phyloP scores from a whole-genome alignment of 2,113 vertebrate species.

The Oryzias curvinotus region DNA sequence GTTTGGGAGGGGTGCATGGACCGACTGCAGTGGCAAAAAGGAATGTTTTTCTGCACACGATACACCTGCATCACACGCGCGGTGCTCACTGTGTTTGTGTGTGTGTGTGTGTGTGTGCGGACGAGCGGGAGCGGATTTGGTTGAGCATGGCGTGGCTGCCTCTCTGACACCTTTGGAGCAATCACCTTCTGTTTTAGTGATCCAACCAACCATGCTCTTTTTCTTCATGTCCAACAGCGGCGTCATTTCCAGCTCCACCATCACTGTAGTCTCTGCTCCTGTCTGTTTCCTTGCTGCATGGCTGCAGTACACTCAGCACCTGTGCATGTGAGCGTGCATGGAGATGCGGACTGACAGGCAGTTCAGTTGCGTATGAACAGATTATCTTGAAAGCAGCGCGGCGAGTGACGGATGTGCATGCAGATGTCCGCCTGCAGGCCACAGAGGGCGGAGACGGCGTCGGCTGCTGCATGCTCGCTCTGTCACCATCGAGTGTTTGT shows the following conservation, averaged over 20 bases:
- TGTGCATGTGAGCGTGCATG: background rate
- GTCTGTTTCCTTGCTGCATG: constrained; percentile 50
- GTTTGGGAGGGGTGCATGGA: constrained; percentile 66
- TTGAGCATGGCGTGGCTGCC: constrained; percentile 65
- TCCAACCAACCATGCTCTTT: constrained; percentile 53
- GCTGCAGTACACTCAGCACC: constrained; percentile 20
- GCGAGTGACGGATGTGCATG: constrained; percentile 52
- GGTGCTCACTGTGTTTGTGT: constrained; percentile 37
- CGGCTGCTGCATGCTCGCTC: constrained; percentile 17
- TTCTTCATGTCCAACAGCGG: constrained; percentile 47
- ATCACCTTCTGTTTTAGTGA: constrained; percentile 52
- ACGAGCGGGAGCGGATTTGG: constrained; percentile 38
- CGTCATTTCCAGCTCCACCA: constrained; percentile 40
- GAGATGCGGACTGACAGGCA: constrained; percentile 20
- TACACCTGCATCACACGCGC: constrained; percentile 52
- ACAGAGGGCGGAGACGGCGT: constrained; percentile 16
- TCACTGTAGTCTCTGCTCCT: constrained; percentile 33
- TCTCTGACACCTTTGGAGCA: constrained; percentile 47
- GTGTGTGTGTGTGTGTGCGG: constrained; percentile 27
- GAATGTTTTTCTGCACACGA: constrained; percentile 70
- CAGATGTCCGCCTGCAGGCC: constrained; percentile 28
- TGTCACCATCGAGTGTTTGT: constrained; percentile 17
- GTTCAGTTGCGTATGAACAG: constrained; percentile 14
- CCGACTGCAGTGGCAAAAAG: constrained; percentile 66
- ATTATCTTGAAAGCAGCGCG: constrained; percentile 42